Evolutionary conservation across 2,888 invertebrate species (phyloP), one percentile per base, ranked within the genome.

Genomic region (Meliscaeva auricollis): DNA sequence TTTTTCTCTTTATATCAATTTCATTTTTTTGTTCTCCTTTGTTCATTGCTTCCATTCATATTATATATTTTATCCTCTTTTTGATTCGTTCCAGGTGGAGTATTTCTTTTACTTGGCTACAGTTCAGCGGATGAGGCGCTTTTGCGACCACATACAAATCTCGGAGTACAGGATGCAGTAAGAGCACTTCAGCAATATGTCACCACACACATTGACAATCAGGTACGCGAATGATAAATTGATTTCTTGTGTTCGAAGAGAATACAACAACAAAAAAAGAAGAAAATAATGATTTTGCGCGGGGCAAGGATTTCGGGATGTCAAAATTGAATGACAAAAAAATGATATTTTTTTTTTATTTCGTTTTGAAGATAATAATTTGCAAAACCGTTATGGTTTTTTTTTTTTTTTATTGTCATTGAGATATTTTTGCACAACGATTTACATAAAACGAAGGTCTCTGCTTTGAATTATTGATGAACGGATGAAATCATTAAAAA

Each of bases 41-140:
- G 26, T 26, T 26, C 26, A 38, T 48, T 60, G 50, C 68, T 69
- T 68, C 26, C 50, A 15, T 64, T 41, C 20, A 50, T 66, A 35
- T 17, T 17, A 17, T 17, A 35, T 20, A 4, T 7, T 17, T 58
- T 60, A 72, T 69, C 22, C 38, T 17, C 13, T 6, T 58, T 64
- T 70, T 66, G 38, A 15, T 30, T 80, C 56, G 4, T 81, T 87
- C 30, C 96, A 74, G 96, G 96, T 93, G 97, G 98, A 44, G 96
- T 97, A 46, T 98, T 97, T 93, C 94, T 98, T 87, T 95, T 97
- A 91, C 94, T 98, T 77, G 98, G 97, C 76, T 98, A 97, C 93
- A 97, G 97, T 89, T 95, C 97, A 80, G 95, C 96, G n/a, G 97
- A 98, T 91, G 97, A 98, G 92, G 94, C 95, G 0, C 93, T 97